A percentile compares a stretch with the other conserved stretches of the same genome.
phyloP scores from a whole-genome alignment of 2,797 vertebrate species.

The Discoglossus pictus region DNA sequence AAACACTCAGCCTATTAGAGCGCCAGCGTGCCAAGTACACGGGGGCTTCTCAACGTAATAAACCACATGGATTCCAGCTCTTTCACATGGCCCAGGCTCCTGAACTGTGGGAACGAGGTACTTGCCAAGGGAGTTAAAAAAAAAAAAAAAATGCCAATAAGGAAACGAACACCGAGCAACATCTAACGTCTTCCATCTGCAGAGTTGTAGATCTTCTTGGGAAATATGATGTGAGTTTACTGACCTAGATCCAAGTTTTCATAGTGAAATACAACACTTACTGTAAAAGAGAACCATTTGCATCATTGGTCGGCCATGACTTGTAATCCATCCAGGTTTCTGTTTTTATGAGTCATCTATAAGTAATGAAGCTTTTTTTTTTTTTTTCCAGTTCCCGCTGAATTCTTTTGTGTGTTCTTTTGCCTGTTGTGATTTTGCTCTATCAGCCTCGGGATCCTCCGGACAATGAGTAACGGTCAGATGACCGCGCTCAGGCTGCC shows the following conservation, averaged over 20 bases:
- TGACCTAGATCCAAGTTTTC: no score
- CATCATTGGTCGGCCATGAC: not conserved
- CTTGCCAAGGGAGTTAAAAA: not conserved
- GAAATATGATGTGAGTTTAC: no score
- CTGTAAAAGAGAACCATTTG: not conserved
- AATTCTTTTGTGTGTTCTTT: not conserved
- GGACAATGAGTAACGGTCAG: slow-evolving; percentile 15
- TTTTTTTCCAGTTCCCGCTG: not conserved
- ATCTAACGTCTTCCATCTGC: not conserved
- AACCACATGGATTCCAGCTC: not conserved
- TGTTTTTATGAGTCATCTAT: slow-evolving; percentile 13
- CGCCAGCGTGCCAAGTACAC: not conserved
- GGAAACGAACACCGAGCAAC: no score
- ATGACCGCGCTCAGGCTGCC: not conserved
- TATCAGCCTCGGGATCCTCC: slow-evolving; percentile 2
- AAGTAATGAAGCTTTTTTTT: no score
- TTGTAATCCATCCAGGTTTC: not conserved
- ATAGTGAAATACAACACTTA: not conserved
- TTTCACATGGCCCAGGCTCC: slow-evolving; percentile 9
- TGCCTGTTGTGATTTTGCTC: not conserved
- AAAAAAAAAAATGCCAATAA: no score
- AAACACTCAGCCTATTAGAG: not conserved
- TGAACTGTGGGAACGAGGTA: slow-evolving; percentile 16
- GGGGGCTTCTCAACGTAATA: not conserved
- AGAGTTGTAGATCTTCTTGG: no score